Percentiles rank a stretch among this genome's conserved stretches.
Conservation (phyloP, 2,113 vertebrate genomes). For the Caranx ignobilis region DNA sequence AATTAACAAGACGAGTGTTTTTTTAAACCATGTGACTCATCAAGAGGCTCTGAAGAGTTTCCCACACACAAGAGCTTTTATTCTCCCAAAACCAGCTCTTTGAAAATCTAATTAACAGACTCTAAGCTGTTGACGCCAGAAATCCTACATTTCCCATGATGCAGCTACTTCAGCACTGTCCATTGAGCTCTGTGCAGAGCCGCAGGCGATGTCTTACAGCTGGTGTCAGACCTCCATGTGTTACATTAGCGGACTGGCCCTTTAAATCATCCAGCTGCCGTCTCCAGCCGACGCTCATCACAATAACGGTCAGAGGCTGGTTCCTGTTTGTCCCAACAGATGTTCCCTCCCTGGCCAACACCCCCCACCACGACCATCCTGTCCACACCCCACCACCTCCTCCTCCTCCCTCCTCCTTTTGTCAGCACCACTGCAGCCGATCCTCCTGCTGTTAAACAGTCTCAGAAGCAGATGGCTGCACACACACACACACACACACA, state of each 20-base stretch:
- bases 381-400: not conserved
- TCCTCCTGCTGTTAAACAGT: slow-evolving; percentile 55
- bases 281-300: slow-evolving; percentile 31
- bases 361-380: not conserved
- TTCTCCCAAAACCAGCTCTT: too few relatives aligned
- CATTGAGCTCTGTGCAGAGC: not conserved
- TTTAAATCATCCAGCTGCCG: slow-evolving; percentile 46
- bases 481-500: not conserved
- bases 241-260: not conserved
- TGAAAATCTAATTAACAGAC: too few relatives aligned
- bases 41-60: too few relatives aligned
- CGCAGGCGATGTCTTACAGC: not conserved
- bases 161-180: not conserved
- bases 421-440: slow-evolving; percentile 32
- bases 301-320: slow-evolving; percentile 37
- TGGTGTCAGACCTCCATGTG: not conserved
- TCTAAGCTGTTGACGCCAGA: too few relatives aligned
- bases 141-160: not conserved
- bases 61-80: too few relatives aligned
- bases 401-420: slow-evolving; percentile 24
- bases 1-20: too few relatives aligned
- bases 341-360: slow-evolving; percentile 42
- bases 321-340: slow-evolving; percentile 59
- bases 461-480: slow-evolving; percentile 66
- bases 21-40: too few relatives aligned